A percentile compares a stretch with the other conserved stretches of the same genome.
Conservation (phyloP, 1,140 invertebrate species). For the Diplogasteroides magnus region DNA sequence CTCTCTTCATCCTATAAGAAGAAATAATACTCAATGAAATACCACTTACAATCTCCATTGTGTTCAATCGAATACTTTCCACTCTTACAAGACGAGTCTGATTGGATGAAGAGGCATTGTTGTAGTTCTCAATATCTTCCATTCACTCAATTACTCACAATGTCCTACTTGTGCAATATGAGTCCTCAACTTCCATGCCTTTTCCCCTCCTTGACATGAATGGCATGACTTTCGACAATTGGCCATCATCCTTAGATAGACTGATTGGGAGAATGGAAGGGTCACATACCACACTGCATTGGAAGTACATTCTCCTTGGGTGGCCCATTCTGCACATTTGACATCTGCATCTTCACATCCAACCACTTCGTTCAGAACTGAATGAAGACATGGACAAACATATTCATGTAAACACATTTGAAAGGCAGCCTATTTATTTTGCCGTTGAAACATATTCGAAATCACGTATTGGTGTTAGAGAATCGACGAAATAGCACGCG, state of each 20-base stretch:
- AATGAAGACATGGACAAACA: neutral
- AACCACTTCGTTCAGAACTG: neutral
- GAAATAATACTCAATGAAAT: too few species aligned
- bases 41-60: constrained; percentile 44
- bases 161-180: too few species aligned
- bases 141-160: too few species aligned
- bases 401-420: neutral
- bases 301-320: constrained; percentile 52
- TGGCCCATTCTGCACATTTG: constrained; percentile 51
- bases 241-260: constrained; percentile 48
- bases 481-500: too few species aligned
- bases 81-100: constrained; percentile 38
- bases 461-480: neutral
- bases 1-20: constrained; percentile 42
- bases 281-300: constrained; percentile 51
- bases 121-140: constrained; percentile 44
- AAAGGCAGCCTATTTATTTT: neutral
- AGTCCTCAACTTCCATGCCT: constrained; percentile 48
- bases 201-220: constrained; percentile 52
- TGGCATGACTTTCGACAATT: constrained; percentile 53
- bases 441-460: too few species aligned
- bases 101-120: constrained; percentile 44
- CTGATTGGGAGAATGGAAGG: neutral
- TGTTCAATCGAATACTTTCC: constrained; percentile 49
- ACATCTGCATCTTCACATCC: constrained; percentile 51